Evolutionary conservation across 2,888 invertebrate species (phyloP).

Genomic region (Spilarctia lutea): DNA sequence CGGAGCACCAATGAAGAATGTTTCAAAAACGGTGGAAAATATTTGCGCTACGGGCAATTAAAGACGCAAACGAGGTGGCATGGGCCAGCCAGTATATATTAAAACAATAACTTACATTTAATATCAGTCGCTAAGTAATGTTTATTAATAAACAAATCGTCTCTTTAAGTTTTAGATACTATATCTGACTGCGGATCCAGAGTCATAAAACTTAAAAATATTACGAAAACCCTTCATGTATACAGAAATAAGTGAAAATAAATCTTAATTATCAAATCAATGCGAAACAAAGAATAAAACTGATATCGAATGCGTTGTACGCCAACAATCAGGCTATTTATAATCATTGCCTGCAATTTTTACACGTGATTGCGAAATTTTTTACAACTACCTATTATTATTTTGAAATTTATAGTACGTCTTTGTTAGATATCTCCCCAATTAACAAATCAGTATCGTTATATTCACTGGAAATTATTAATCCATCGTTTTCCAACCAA

Average conservation of each 20-base stretch:
- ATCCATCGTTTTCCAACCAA: conserved; percentile 14
- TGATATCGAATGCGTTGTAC: background rate
- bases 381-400: background rate
- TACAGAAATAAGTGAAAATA: background rate
- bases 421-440: conserved; percentile 26
- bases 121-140: background rate
- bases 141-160: background rate
- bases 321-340: background rate
- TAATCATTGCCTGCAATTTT: background rate
- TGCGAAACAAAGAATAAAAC: background rate
- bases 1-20: too few species aligned
- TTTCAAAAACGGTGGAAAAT: too few species aligned
- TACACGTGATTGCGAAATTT: background rate
- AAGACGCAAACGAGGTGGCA: too few species aligned
- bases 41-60: too few species aligned
- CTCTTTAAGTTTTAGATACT: too few species aligned
- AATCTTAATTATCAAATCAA: background rate
- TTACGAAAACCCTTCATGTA: background rate
- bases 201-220: background rate
- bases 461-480: background rate
- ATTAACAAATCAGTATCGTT: conserved; percentile 27
- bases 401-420: background rate
- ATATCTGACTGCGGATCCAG: too few species aligned
- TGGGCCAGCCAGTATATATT: too few species aligned
- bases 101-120: background rate